Evolutionary conservation across 2,113 vertebrate genomes (phyloP).

Genomic region (Cyanistes caeruleus): DNA sequence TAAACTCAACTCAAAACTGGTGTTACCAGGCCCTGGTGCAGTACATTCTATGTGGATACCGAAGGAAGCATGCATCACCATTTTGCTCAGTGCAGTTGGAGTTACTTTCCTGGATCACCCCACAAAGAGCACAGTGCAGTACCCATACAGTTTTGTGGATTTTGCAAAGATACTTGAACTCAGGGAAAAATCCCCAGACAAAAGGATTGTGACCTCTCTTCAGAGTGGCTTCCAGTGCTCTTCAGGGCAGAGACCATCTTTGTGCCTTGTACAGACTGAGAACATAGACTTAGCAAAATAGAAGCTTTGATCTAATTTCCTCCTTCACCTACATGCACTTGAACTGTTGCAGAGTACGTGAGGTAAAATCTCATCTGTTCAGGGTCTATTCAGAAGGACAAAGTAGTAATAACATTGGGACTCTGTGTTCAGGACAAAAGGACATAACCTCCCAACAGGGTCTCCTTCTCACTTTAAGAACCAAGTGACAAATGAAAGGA

Average conservation of each 20-base stretch:
- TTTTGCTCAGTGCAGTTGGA: rapidly evolving
- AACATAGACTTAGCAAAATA: not conserved
- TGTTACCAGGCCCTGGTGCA: not conserved
- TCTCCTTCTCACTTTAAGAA: not conserved
- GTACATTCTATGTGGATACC: not conserved
- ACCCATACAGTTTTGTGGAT: not conserved
- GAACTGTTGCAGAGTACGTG: not conserved
- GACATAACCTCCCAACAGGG: not conserved
- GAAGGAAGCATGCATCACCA: not conserved
- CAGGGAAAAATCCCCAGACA: not conserved
- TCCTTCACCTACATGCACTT: not conserved
- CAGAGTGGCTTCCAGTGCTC: not conserved
- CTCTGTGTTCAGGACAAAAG: not conserved
- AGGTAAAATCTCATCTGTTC: not conserved
- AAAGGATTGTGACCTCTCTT: not conserved
- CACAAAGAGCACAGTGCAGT: not conserved
- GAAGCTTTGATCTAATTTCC: constrained; percentile 1
- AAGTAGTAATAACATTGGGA: not conserved
- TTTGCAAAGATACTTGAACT: not conserved
- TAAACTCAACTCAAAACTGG: not conserved
- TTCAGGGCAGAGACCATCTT: not conserved
- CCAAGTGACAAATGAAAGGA: not conserved
- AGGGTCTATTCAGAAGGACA: not conserved
- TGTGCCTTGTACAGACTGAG: not conserved
- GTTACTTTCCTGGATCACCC: not conserved